Evolutionary conservation across 2,888 invertebrate genomes (phyloP), one percentile per base, ranked within the genome.

Genomic region (Drosophila tripunctata): DNA sequence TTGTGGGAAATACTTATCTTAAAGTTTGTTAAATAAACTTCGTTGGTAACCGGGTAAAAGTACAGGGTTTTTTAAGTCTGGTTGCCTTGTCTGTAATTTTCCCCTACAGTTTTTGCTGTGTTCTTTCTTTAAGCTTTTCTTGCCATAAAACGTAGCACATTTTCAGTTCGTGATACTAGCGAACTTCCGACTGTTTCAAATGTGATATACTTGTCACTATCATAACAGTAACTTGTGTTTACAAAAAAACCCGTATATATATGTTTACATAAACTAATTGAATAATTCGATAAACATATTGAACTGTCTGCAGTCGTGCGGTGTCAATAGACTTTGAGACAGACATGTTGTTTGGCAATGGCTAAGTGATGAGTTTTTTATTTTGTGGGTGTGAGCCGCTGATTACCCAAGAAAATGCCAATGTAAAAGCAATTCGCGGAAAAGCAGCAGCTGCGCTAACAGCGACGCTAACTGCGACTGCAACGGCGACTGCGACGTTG

Each of bases 401-500:
- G 75, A 65, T 75, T 80, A 73, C 51, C 44, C 62, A 82, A 82
- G 82, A 82, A 80, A 75, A 75, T 70, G 78, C 56, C 80, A 79
- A 75, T 78, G 75, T 69, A 75, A 81, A 78, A 50, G 45, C 47
- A 60, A 66, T 83, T 83, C 83, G 78, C 64, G 72, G 81, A 81
- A 81, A 83, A 64, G 55, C 61, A 48, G 47, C 64, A 43, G 4
- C 40, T 61, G 43, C 58, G 44, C 21, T n/a, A 15, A 7, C 63
- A 15, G 45, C 47, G 40, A 8, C 35, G 19, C n/a, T 10, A 10
- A 14, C 70, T 30, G 48, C 69, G 47, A 19, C 70, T 30, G 48
- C 69, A 43, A 19, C 41, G 56, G 6, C 10, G 17, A 24, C 67
- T 40, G 57, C 44, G 43, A 36, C 27, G 52, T 12, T 2, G 79